These are phyloP conservation scores for Pomacea maculata DNA, from an alignment of 1,140 invertebrate genomes.

Conservation along the genomic window DNA sequence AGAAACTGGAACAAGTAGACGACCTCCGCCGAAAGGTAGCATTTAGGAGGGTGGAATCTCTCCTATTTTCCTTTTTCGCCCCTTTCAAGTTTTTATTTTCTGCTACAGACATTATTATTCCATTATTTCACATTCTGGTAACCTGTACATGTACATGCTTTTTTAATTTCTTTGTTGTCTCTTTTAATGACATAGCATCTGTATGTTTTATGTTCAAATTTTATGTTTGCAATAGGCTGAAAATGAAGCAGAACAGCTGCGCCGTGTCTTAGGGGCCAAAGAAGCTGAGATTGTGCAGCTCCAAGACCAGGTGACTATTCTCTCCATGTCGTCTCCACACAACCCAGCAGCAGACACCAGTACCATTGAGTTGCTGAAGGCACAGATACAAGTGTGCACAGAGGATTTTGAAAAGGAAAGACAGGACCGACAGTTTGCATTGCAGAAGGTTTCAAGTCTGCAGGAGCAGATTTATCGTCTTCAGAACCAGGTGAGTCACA, in stretches of 20 bases:
- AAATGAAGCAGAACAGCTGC: constrained; percentile 9
- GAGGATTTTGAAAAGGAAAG: constrained; percentile 61
- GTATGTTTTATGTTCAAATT: not conserved
- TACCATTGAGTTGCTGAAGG: constrained; percentile 51
- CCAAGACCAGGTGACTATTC: constrained; percentile 2
- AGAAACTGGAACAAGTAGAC: constrained; percentile 18
- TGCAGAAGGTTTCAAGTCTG: constrained; percentile 22
- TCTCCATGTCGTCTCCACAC: not conserved
- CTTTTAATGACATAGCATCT: not conserved
- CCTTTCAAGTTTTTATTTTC: too few species aligned
- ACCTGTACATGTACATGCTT: too few species aligned
- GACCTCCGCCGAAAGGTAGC: constrained; percentile 5
- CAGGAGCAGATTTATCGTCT: constrained; percentile 23
- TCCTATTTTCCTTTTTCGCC: too few species aligned
- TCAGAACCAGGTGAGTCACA: constrained; percentile 16
- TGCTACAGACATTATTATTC: too few species aligned
- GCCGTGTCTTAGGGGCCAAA: not conserved
- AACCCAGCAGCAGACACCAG: constrained; percentile 27
- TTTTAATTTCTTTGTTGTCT: not conserved
- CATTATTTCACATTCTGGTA: too few species aligned
- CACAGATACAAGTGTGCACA: constrained; percentile 61
- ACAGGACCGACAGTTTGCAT: constrained; percentile 52
- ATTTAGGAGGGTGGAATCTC: too few species aligned
- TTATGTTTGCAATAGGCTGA: constrained; percentile 4
- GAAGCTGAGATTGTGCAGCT: constrained; percentile 9